Conservation (phyloP, 2,113 vertebrate genomes). For the Pelmatolapia mariae region DNA sequence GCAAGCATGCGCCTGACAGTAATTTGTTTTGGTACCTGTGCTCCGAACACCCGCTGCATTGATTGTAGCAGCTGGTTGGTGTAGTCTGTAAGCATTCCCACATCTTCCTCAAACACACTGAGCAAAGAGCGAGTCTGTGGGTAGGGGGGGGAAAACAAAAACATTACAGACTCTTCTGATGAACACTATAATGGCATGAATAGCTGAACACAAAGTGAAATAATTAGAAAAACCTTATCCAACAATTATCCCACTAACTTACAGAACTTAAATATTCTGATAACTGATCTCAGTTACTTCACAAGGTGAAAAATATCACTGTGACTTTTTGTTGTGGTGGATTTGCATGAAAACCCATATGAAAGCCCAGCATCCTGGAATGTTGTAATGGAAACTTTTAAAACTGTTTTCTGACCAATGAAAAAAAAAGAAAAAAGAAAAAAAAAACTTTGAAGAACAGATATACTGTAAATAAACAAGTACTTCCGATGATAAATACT, state of each 20-base stretch:
- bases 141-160: not conserved
- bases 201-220: not conserved
- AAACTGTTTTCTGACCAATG: not conserved
- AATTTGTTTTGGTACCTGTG: slow-evolving; percentile 80
- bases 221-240: not conserved
- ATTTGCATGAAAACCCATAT: not conserved
- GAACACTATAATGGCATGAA: not conserved
- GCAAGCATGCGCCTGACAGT: not conserved
- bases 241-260: not conserved
- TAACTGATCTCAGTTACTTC: not conserved
- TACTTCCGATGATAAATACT: not conserved
- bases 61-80: slow-evolving; percentile 95
- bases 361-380: not conserved
- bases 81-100: slow-evolving; percentile 92
- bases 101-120: slow-evolving; percentile 98
- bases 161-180: not conserved
- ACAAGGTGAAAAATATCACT: not conserved
- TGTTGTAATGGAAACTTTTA: not conserved
- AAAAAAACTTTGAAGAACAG: not conserved
- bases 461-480: not conserved
- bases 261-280: not conserved
- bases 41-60: slow-evolving; percentile 94
- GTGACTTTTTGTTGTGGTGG: not conserved
- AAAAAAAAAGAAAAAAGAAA: not conserved
- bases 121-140: slow-evolving; percentile 90